Evolutionary conservation across 2,888 invertebrate genomes (phyloP).

Genomic region (Minunthozetes semirufus): DNA sequence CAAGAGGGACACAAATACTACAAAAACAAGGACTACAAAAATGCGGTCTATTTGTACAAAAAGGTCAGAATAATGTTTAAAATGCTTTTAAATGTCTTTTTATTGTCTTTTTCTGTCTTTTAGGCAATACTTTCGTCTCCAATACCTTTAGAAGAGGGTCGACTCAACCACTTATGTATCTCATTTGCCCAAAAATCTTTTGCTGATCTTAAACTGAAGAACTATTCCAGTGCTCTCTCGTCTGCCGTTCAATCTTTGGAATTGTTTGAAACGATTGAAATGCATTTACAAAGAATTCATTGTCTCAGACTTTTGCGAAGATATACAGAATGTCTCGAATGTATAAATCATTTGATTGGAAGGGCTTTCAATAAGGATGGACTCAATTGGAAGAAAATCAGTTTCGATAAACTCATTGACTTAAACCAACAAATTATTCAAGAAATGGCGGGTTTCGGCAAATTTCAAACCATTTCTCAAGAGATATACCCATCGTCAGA

Average conservation of each 20-base stretch:
- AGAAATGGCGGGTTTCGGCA: no score
- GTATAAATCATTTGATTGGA: background rate
- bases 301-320: background rate
- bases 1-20: background rate
- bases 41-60: background rate
- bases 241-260: background rate
- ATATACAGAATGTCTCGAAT: background rate
- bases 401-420: background rate
- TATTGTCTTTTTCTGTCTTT: background rate
- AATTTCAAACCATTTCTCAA: no score
- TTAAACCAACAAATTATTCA: no score
- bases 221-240: background rate
- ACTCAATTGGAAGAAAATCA: background rate
- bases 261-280: background rate
- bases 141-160: background rate
- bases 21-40: background rate
- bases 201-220: background rate
- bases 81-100: background rate
- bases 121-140: constrained; percentile 8
- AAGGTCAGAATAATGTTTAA: background rate
- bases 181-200: background rate
- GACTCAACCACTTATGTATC: background rate
- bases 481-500: background rate
- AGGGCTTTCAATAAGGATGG: background rate
- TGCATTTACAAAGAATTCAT: background rate